Percentiles rank a stretch among this genome's conserved stretches.
Evolutionary conservation across 2,888 invertebrate species (phyloP).

Genomic region (Podotricha telesiphe): DNA sequence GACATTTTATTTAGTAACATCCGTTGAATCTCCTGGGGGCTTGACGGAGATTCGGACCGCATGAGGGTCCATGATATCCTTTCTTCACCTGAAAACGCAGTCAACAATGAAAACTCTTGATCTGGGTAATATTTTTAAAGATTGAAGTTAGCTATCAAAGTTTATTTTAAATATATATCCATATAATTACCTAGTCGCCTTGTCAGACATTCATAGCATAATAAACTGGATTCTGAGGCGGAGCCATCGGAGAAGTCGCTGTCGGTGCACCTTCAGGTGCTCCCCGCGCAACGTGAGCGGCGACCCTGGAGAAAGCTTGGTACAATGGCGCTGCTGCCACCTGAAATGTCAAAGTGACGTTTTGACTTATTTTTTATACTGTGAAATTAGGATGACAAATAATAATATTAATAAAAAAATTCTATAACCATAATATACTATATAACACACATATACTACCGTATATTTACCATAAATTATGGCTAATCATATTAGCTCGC

Average conservation of each 20-base stretch:
- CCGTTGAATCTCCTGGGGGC: slow-evolving; percentile 52
- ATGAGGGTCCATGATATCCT: slow-evolving; percentile 73
- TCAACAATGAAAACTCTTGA: background rate
- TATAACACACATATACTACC: too few species aligned
- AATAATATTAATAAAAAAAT: background rate
- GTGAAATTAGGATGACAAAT: background rate
- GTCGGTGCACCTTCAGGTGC: slow-evolving; percentile 85
- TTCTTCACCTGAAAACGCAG: slow-evolving; percentile 67
- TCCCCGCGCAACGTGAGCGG: slow-evolving; percentile 88
- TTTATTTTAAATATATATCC: background rate
- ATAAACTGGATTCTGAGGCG: slow-evolving; percentile 85
- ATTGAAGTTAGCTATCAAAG: background rate
- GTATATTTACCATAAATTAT: too few species aligned
- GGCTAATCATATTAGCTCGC: background rate
- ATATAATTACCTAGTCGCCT: slow-evolving; percentile 80
- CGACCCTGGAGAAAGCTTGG: slow-evolving; percentile 82
- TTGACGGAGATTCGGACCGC: slow-evolving; percentile 68
- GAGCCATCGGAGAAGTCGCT: slow-evolving; percentile 78
- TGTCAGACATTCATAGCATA: slow-evolving; percentile 95
- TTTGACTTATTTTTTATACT: background rate
- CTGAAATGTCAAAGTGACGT: slow-evolving; percentile 49
- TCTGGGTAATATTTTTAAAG: background rate
- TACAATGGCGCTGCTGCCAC: slow-evolving; percentile 76
- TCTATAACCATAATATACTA: too few species aligned
- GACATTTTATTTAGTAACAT: slow-evolving; percentile 36